phyloP scores from a whole-genome alignment of 2,113 vertebrate species.

The Myxocyprinus asiaticus region DNA sequence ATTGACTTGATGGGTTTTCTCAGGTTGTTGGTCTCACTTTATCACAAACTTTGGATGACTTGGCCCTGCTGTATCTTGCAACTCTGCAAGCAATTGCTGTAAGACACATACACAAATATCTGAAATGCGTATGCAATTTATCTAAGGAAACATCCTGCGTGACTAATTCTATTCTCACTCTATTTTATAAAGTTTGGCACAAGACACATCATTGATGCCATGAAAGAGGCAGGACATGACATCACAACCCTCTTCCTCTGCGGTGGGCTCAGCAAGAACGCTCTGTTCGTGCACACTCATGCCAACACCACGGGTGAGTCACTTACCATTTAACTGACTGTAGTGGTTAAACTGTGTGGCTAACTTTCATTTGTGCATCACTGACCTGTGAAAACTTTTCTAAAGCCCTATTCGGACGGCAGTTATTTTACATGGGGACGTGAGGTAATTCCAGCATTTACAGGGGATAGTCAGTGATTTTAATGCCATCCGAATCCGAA shows the following conservation, averaged over 20 bases:
- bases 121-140: slow-evolving; percentile 53
- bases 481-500: no score
- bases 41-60: slow-evolving; percentile 86
- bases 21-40: slow-evolving; percentile 88
- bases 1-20: neutral
- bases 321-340: slow-evolving; percentile 66
- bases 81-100: slow-evolving; percentile 58
- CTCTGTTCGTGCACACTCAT: slow-evolving; percentile 89
- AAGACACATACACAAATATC: neutral
- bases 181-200: slow-evolving; percentile 83
- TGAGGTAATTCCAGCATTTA: no score
- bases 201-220: slow-evolving; percentile 86
- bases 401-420: no score
- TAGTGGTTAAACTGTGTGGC: no score
- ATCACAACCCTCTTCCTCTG: slow-evolving; percentile 89
- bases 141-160: neutral
- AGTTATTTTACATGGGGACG: no score
- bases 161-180: neutral
- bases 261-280: slow-evolving; percentile 94
- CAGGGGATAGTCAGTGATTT: no score
- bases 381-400: neutral
- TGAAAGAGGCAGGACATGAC: slow-evolving; percentile 85
- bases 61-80: slow-evolving; percentile 87
- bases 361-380: neutral
- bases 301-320: slow-evolving; percentile 73